Evolutionary conservation across 2,113 vertebrate genomes (phyloP), one percentile per base, ranked within the genome.

Genomic region (Oncorhynchus kisutch): DNA sequence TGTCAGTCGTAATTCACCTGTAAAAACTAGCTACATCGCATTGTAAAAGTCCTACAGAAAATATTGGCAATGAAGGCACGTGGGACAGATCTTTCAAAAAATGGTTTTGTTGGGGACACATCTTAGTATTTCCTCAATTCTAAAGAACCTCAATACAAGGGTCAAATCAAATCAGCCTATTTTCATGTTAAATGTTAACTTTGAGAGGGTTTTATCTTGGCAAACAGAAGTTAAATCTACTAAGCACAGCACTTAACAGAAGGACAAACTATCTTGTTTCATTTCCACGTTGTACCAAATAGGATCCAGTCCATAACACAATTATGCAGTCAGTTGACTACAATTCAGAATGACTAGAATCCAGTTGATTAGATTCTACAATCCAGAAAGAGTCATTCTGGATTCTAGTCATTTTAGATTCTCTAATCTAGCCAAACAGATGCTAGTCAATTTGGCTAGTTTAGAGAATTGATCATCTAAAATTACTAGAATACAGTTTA

Each of bases 51-150:
- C 5, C 20, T 9, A n/a, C 20, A 60, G 18, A 60, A 27, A 12
- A 2, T 0, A 45, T 77, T 77, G 73, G 75, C 22, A 70, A 51
- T 39, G 67, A 85, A 83, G 80, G 75, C 83, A 84, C 78, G 67
- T 16, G 39, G 74, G 7, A 68, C 31, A 34, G 4, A 67, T 8
- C 3, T 68, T 68, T 68, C 24, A 68, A n/a, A 68, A 68, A 0
- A 18, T 1, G 2, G 7, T 16, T 65, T 65, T 65, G 31, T 29
- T 34, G 18, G 67, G 18, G 18, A 39, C 14, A 62, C 13, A 57
- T 5, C 54, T n/a, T 62, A 9, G 5, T 11, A 22, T 62, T 24
- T 62, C 4, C 22, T 24, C 2, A 62, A 62, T 22, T 62, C 18
- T n/a, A 62, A 62, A 62, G 5, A 22, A 24, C 59, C n/a, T 7